Evolutionary conservation across 2,888 invertebrate genomes (phyloP).

Genomic region (Eueremaeus valkanovi): DNA sequence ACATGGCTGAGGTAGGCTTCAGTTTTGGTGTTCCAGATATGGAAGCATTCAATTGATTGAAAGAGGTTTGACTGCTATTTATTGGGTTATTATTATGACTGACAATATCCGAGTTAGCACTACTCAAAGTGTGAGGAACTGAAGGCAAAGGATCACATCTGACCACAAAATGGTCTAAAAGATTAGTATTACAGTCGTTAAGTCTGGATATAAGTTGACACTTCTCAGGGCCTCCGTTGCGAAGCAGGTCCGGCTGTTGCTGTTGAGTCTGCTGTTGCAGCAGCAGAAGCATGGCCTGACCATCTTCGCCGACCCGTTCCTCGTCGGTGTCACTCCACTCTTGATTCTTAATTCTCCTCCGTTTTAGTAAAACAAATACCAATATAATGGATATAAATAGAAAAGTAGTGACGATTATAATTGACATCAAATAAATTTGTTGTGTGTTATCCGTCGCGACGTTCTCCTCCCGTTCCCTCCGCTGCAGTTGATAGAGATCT

Average conservation of each 20-base stretch:
- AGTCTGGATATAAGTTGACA: slow-evolving; percentile 38
- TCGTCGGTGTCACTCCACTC: slow-evolving; percentile 14
- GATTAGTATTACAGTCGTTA: slow-evolving; percentile 27
- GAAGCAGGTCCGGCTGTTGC: slow-evolving; percentile 19
- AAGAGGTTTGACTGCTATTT: slow-evolving; percentile 19
- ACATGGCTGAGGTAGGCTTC: slow-evolving; percentile 38
- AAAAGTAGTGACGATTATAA: slow-evolving; percentile 22
- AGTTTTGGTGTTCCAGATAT: slow-evolving; percentile 23
- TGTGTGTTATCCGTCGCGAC: slow-evolving; percentile 10
- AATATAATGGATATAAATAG: slow-evolving; percentile 21
- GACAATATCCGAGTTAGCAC: slow-evolving; percentile 16
- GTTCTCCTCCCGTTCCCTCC: slow-evolving; percentile 29
- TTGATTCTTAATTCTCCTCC: slow-evolving; percentile 1
- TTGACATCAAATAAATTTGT: slow-evolving; percentile 35
- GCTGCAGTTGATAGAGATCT: slow-evolving; percentile 33
- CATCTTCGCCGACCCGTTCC: slow-evolving; percentile 25
- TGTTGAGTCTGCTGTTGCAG: slow-evolving; percentile 33
- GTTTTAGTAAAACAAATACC: slow-evolving; percentile 4
- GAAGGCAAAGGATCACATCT: slow-evolving; percentile 35
- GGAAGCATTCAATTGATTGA: slow-evolving; percentile 17
- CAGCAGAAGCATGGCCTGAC: slow-evolving; percentile 31
- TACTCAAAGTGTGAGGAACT: slow-evolving; percentile 34
- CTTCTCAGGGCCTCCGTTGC: slow-evolving; percentile 34
- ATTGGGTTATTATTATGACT: slow-evolving; percentile 20
- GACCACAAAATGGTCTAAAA: slow-evolving; percentile 41